Evolutionary conservation across 1,140 invertebrate species (phyloP).

Genomic region (Neomicropteryx cornuta): DNA sequence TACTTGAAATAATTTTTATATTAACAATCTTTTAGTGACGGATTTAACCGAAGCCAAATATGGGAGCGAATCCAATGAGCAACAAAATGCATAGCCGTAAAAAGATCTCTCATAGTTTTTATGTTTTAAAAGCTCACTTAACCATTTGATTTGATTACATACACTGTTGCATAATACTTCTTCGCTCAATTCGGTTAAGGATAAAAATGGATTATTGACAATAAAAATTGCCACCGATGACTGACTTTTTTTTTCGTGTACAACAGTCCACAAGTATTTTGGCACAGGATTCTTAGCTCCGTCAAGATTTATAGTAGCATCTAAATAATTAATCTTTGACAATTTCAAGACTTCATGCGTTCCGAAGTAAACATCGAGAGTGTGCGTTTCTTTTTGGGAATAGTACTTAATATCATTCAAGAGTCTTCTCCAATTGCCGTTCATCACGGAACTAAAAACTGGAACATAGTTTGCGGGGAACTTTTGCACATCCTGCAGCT

Average conservation of each 20-base stretch:
- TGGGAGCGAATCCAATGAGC: conserved; percentile 8
- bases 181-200: conserved; percentile 5
- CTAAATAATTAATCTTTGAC: conserved; percentile 3
- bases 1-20: not conserved
- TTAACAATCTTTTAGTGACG: not conserved
- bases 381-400: conserved; percentile 3
- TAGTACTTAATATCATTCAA: conserved; percentile 8
- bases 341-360: conserved; percentile 8
- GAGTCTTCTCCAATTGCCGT: conserved; percentile 12
- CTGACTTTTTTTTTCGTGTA: conserved; percentile 6
- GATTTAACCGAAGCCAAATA: conserved; percentile 3
- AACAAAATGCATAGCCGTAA: conserved; percentile 14
- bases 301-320: conserved; percentile 4
- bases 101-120: conserved; percentile 10
- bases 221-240: conserved; percentile 10
- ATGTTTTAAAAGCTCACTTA: conserved; percentile 8
- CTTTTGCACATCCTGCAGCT: conserved; percentile 10
- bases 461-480: conserved; percentile 12
- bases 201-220: conserved; percentile 12
- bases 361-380: conserved; percentile 10
- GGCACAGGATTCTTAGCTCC: conserved; percentile 9
- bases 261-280: conserved; percentile 9
- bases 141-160: conserved; percentile 11
- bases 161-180: conserved; percentile 11
- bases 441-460: conserved; percentile 8